Evolutionary conservation across 1,140 invertebrate species (phyloP), one percentile per base, ranked within the genome.

Genomic region (Drosophila lacertosa): DNA sequence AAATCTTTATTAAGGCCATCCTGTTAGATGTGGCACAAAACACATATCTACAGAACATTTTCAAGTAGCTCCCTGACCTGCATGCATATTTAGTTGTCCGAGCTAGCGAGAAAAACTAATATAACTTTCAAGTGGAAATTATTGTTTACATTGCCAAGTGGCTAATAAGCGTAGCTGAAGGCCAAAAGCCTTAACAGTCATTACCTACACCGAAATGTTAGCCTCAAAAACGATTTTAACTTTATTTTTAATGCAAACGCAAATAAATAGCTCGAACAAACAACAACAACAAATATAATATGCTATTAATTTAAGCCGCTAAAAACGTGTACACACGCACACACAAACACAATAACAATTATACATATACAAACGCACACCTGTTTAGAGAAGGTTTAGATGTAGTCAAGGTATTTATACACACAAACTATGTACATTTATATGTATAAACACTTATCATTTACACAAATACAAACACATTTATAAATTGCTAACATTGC

Each of bases 301-400:
- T 60, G 54, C 71, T 63, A 62, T 75, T 78, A 67, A 84, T 65
- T 72, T 65, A 64, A 82, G 42, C 37, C 37, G 45, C 48, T 68
- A 45, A 60, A 51, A 53, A 54, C 32, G 32, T 53, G 16, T 47
- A 45, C 40, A 44, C 9, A 24, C 45, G 22, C 29, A 55, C 11
- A 44, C 29, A 48, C 6, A 37, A 4, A 16, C n/a, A n/a, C n/a
- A 29, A 7, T 29, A 22, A 24, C 32, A 63, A 62, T 15, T 40
- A n/a, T 32, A 35, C 16, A 50, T n/a, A 42, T 15, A 58, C 35
- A 53, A n/a, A n/a, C 15, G 35, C 16, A 45, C 24, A 53, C 24
- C 26, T 13, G 9, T 50, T 37, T 37, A 71, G 32, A 64, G 76
- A 73, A 79, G 62, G 75, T 70, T 78, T 83, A 39, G 44, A 24